These are phyloP conservation scores for Dorcus parallelipipedus DNA, from an alignment of 2,888 invertebrate genomes.

Conservation along the genomic window DNA sequence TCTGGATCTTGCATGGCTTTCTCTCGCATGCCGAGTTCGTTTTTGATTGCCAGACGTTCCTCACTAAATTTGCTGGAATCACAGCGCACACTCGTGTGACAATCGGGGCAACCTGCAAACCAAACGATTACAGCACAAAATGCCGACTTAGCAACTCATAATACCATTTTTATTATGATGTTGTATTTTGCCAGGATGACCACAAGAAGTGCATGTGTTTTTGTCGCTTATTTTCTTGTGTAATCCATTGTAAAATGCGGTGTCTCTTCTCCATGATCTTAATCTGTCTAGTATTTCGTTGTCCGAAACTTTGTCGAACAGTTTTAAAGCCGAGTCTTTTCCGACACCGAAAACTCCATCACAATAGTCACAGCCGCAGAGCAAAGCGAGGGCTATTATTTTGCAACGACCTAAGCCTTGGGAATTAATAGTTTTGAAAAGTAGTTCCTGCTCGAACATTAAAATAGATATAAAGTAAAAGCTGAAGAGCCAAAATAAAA, in stretches of 20 bases:
- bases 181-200: slow-evolving; percentile 63
- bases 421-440: neutral
- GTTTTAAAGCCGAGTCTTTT: slow-evolving; percentile 70
- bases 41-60: slow-evolving; percentile 61
- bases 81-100: slow-evolving; percentile 62
- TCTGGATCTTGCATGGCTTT: slow-evolving; percentile 61
- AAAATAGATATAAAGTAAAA: too few species aligned
- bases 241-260: slow-evolving; percentile 53
- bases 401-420: slow-evolving; percentile 73
- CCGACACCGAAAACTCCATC: slow-evolving; percentile 76
- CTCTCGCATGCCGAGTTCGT: slow-evolving; percentile 65
- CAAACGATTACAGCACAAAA: neutral
- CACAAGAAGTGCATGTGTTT: slow-evolving; percentile 67
- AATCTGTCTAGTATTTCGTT: slow-evolving; percentile 65
- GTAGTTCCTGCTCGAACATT: neutral
- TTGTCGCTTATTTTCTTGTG: slow-evolving; percentile 55
- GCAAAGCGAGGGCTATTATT: slow-evolving; percentile 77
- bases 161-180: slow-evolving; percentile 56
- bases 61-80: slow-evolving; percentile 55
- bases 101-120: slow-evolving; percentile 59
- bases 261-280: slow-evolving; percentile 61
- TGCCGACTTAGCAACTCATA: neutral
- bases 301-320: slow-evolving; percentile 63
- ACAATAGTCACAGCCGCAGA: slow-evolving; percentile 87
- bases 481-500: neutral